Percentiles rank a stretch among this genome's conserved stretches.
These are phyloP conservation scores for Diaprepes abbreviatus DNA, from an alignment of 2,888 invertebrate genomes.

Conservation along the genomic window DNA sequence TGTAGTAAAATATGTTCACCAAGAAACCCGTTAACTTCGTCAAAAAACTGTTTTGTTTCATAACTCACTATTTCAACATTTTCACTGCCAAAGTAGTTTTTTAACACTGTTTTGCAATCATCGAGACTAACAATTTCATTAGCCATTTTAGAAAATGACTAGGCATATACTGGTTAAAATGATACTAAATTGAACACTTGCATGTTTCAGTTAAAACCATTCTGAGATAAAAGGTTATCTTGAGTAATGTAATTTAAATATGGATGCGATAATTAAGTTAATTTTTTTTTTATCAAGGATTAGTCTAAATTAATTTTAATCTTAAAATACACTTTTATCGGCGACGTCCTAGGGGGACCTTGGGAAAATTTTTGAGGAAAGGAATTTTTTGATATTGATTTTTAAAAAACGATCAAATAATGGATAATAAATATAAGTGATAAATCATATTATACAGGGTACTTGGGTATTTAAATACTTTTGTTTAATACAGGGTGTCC, in stretches of 20 bases:
- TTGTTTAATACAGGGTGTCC: no score
- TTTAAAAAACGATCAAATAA: no score
- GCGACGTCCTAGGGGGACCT: no score
- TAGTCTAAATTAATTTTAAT: background rate
- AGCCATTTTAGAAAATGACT: conserved; percentile 4
- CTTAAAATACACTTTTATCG: no score
- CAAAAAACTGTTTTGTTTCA: conserved; percentile 31
- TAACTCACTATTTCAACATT: conserved; percentile 26
- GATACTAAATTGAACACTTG: conserved; percentile 7
- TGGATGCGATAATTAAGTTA: background rate
- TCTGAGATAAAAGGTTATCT: background rate
- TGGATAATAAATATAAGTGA: no score
- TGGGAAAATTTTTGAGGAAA: no score
- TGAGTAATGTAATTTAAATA: background rate
- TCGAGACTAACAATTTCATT: conserved; percentile 22
- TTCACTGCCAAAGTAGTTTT: conserved; percentile 27
- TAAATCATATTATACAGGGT: no score
- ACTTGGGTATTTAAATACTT: no score
- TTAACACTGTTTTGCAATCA: conserved; percentile 30
- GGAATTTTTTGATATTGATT: no score
- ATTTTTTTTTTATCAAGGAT: background rate
- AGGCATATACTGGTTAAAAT: background rate
- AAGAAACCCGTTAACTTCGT: conserved; percentile 46
- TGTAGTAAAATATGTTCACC: conserved; percentile 44
- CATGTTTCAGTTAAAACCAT: no score